Percentiles rank a stretch among this genome's conserved stretches.
phyloP scores from a whole-genome alignment of 2,797 vertebrate species.

The Crenichthys baileyi region DNA sequence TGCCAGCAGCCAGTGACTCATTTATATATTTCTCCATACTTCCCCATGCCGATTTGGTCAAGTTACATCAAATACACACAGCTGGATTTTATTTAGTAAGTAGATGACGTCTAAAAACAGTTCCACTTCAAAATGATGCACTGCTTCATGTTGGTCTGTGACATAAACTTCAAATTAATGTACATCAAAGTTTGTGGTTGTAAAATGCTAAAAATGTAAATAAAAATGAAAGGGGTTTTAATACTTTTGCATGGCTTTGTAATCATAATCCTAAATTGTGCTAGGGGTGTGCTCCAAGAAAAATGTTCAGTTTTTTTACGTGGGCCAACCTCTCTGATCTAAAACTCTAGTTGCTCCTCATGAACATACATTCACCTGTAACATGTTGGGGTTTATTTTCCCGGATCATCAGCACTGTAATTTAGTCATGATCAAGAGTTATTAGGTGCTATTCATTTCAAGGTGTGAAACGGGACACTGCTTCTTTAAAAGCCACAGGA shows the following conservation, averaged over 20 bases:
- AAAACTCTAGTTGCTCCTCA: not conserved
- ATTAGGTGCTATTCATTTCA: constrained; percentile 17
- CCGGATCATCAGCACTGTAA: not conserved
- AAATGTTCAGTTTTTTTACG: not conserved
- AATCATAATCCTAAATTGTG: not conserved
- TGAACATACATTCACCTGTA: not conserved
- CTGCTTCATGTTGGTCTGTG: not conserved
- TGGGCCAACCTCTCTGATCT: not conserved
- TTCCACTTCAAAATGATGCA: not conserved
- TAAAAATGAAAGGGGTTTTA: not conserved
- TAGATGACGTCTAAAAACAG: not conserved
- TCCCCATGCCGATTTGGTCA: not conserved
- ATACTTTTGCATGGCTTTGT: not conserved
- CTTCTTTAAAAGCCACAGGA: constrained; percentile 36
- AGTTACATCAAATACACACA: not conserved
- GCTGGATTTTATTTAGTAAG: not conserved
- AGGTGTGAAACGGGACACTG: constrained; percentile 31
- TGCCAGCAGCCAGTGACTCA: not conserved
- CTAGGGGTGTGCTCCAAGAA: not conserved
- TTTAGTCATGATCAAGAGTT: constrained; percentile 14
- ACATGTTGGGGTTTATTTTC: not conserved
- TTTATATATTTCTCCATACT: not conserved
- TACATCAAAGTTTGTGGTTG: not conserved
- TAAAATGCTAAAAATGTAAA: not conserved
- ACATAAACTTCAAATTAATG: not conserved